phyloP scores from a whole-genome alignment of 2,797 vertebrate genomes.

The Characodon lateralis region DNA sequence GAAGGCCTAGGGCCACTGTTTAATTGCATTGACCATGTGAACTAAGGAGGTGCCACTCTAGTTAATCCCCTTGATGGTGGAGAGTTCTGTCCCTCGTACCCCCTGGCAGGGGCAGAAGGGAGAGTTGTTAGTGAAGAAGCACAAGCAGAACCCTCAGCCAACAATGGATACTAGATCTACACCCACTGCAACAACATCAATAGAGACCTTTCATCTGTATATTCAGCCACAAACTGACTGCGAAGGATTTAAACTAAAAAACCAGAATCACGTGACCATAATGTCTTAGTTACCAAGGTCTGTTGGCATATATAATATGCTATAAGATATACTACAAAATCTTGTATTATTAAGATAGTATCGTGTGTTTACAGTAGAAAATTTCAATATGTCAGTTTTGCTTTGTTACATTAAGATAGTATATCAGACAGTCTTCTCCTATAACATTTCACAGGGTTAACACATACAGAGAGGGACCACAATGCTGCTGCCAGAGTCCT shows the following conservation, averaged over 20 bases:
- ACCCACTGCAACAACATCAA: constrained; percentile 48
- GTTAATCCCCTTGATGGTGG: constrained; percentile 71
- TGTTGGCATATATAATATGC: neutral
- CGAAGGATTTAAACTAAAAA: constrained; percentile 21
- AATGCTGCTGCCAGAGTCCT: too few species aligned
- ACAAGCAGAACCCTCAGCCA: constrained; percentile 40
- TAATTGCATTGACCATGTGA: constrained; percentile 78
- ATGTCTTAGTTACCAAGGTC: neutral
- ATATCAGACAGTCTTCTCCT: too few species aligned
- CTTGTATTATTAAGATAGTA: too few species aligned
- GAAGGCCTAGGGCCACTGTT: constrained; percentile 76
- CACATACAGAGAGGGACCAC: too few species aligned
- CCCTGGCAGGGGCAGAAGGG: constrained; percentile 59
- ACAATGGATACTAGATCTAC: constrained; percentile 61
- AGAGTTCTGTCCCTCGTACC: constrained; percentile 59
- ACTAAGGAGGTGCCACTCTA: constrained; percentile 76
- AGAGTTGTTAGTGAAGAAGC: constrained; percentile 43
- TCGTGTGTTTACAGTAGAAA: too few species aligned
- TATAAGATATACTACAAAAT: neutral
- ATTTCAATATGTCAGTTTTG: too few species aligned
- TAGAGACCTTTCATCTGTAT: constrained; percentile 53
- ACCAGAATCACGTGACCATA: constrained; percentile 5
- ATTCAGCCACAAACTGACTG: constrained; percentile 29
- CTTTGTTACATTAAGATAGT: too few species aligned
- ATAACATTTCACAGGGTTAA: too few species aligned